Conservation (phyloP, 2,888 invertebrate genomes). For the Agrotis ipsilon region DNA sequence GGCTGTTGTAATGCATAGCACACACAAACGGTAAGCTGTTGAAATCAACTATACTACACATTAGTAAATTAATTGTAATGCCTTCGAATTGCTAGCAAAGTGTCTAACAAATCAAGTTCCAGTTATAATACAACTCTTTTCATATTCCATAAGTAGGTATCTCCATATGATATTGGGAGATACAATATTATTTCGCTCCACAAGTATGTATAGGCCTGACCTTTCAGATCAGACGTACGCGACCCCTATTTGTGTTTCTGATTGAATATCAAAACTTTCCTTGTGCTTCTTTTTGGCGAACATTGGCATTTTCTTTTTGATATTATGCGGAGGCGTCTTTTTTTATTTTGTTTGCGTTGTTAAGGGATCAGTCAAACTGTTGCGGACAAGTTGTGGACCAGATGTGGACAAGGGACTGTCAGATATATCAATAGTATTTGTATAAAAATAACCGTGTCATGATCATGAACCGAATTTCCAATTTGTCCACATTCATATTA, state of each 20-base stretch:
- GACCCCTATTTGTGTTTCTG: conserved; percentile 33
- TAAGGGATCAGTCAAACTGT: conserved; percentile 1
- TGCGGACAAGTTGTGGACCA: not conserved
- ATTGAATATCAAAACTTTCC: conserved; percentile 52
- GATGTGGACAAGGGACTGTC: not conserved
- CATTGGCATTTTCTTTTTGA: conserved; percentile 24
- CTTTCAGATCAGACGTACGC: conserved; percentile 24
- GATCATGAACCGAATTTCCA: not conserved
- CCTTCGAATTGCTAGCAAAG: not conserved
- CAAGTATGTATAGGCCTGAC: conserved; percentile 27
- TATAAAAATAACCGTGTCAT: not conserved
- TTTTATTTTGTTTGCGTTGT: conserved; percentile 8
- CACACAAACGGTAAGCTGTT: not conserved
- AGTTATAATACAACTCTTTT: conserved; percentile 26
- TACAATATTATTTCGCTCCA: conserved; percentile 35
- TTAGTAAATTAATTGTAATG: not conserved
- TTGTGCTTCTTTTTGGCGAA: conserved; percentile 18
- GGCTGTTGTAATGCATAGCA: too few species aligned
- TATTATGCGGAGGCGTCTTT: conserved; percentile 16
- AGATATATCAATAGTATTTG: not conserved
- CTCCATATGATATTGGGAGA: conserved; percentile 8
- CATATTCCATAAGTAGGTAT: conserved; percentile 19
- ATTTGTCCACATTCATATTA: too few species aligned
- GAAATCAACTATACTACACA: not conserved
- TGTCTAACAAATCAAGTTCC: conserved; percentile 12